These are phyloP conservation scores for Collichthys lucidus DNA, from an alignment of 2,113 vertebrate genomes.

Conservation along the genomic window DNA sequence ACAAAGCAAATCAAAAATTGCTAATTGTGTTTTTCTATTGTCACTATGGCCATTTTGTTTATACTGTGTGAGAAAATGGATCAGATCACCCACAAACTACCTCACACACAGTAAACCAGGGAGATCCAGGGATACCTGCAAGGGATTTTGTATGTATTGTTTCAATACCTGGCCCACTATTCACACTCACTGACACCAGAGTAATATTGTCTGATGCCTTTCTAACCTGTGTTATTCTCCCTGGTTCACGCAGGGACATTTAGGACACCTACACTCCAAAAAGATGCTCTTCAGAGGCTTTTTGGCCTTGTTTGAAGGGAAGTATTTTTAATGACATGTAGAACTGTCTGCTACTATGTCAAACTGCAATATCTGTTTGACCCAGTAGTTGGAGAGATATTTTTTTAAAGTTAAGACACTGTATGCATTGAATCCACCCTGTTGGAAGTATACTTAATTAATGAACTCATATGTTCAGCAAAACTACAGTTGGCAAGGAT, in stretches of 20 bases:
- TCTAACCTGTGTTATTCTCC: slow-evolving; percentile 34
- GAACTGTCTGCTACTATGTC: neutral
- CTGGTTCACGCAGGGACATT: slow-evolving; percentile 46
- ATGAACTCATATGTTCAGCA: neutral
- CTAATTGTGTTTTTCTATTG: slow-evolving; percentile 6
- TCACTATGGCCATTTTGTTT: neutral
- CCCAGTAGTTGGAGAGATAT: neutral
- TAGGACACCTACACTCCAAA: slow-evolving; percentile 31
- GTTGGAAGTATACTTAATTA: slow-evolving; percentile 16
- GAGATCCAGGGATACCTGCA: slow-evolving; percentile 31
- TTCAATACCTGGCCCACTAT: slow-evolving; percentile 21
- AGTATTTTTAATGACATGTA: slow-evolving; percentile 27
- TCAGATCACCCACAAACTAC: slow-evolving; percentile 25
- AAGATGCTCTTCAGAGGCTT: slow-evolving; percentile 40
- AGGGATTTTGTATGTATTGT: slow-evolving; percentile 29
- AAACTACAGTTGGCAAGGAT: neutral
- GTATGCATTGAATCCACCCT: neutral
- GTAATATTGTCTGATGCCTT: slow-evolving; percentile 20
- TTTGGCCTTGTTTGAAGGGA: slow-evolving; percentile 48
- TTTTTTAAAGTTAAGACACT: neutral
- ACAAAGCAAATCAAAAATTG: neutral
- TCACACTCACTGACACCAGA: slow-evolving; percentile 30
- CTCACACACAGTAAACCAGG: neutral
- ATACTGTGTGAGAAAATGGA: slow-evolving; percentile 5
- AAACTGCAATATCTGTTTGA: slow-evolving; percentile 10